Evolutionary conservation across 1,140 invertebrate genomes (phyloP).

Genomic region (Gerris buenoi): DNA sequence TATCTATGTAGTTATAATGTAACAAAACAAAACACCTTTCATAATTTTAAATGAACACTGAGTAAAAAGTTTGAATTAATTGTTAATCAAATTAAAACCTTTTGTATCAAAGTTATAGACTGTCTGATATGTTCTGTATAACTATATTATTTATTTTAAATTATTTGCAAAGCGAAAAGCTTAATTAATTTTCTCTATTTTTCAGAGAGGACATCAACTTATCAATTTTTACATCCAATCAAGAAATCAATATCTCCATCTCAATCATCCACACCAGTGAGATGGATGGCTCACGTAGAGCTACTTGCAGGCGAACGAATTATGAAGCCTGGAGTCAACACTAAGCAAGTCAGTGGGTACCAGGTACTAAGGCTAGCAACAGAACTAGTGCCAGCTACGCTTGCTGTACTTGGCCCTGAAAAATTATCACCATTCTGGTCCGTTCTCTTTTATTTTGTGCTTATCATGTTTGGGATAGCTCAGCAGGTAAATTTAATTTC

Average conservation of each 20-base stretch:
- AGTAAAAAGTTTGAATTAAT: too few species aligned
- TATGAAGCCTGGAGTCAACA: conserved; percentile 36
- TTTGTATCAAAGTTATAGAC: too few species aligned
- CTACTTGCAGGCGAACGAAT: conserved; percentile 55
- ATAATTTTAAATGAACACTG: too few species aligned
- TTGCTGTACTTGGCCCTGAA: conserved; percentile 50
- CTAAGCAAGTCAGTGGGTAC: conserved; percentile 48
- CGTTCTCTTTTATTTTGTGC: conserved; percentile 66
- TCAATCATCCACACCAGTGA: conserved; percentile 37
- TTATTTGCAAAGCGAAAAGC: not conserved
- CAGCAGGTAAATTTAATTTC: conserved; percentile 53
- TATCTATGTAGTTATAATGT: too few species aligned
- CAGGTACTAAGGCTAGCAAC: conserved; percentile 60
- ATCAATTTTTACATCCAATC: conserved; percentile 46
- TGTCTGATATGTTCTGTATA: too few species aligned
- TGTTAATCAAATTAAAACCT: too few species aligned
- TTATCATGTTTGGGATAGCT: conserved; percentile 71
- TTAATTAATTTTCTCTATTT: conserved; percentile 17
- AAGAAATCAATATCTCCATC: conserved; percentile 34
- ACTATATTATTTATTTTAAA: too few species aligned
- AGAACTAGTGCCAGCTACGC: conserved; percentile 67
- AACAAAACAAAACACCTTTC: too few species aligned
- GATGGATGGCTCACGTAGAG: conserved; percentile 51
- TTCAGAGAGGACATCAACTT: conserved; percentile 56
- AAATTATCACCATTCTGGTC: conserved; percentile 67